phyloP scores from a whole-genome alignment of 2,113 vertebrate species.

The Brachyhypopomus gauderio region DNA sequence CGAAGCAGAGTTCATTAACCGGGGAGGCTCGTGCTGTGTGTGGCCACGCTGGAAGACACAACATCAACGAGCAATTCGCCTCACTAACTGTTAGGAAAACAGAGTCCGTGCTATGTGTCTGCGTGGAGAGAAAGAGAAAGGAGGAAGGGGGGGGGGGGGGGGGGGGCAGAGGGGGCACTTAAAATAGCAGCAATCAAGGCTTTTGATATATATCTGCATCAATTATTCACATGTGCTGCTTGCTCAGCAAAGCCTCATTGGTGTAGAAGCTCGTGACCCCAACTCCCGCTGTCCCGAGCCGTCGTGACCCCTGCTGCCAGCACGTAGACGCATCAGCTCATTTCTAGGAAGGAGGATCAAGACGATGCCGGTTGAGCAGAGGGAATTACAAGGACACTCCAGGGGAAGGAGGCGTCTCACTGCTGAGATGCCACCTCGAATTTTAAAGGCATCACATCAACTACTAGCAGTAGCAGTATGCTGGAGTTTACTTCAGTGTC shows the following conservation, averaged over 20 bases:
- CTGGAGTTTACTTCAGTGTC: background rate
- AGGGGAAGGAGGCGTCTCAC: background rate
- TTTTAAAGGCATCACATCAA: conserved; percentile 10
- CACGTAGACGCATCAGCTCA: background rate
- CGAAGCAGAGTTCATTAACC: background rate
- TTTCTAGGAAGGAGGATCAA: conserved; percentile 6
- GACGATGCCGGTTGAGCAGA: background rate
- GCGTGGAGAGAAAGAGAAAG: conserved; percentile 11
- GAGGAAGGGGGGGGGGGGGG: background rate
- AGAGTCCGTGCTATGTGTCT: background rate
- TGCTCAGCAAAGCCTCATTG: conserved; percentile 14
- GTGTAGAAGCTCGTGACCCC: background rate
- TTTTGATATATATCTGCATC: conserved; percentile 35
- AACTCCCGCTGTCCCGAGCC: background rate
- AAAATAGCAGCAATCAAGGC: conserved; percentile 38
- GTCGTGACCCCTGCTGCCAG: conserved; percentile 1
- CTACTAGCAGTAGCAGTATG: background rate
- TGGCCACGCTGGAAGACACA: no score
- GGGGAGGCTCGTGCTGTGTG: background rate
- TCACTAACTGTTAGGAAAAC: no score
- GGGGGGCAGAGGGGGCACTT: background rate
- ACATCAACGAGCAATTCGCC: no score
- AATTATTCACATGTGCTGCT: conserved; percentile 37
- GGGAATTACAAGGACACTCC: conserved; percentile 10
- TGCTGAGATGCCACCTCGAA: background rate